Base-by-base conservation (phyloP, 2,888 invertebrate species). In the Drosophila pseudotakahashii region DNA sequence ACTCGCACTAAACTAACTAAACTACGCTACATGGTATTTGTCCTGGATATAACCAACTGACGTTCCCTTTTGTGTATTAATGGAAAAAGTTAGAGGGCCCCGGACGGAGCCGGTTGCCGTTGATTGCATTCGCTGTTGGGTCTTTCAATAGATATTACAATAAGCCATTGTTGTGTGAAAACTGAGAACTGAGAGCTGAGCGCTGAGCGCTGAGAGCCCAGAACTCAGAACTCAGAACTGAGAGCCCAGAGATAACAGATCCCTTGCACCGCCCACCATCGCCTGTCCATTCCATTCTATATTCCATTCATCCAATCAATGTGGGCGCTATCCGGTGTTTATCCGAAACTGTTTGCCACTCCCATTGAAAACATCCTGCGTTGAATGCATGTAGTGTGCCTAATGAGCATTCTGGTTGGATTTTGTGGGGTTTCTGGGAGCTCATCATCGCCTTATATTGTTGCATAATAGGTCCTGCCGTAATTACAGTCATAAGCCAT, bases 71-170 rank as follows among this genome's bases (percentile, higher is more conserved):
- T 81, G 75, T 73, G 67, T 55, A 47, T 37, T 79, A 84, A 81
- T 81, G 77, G 75, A 75, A 81, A 81, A 81, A 79, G 79, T 79
- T 79, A 11, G 47, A 48, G 53, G 26, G 32, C 39, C 23, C 55
- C 41, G 58, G 41, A 36, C 50, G 9, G 37, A 32, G 62, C 62
- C 41, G 53, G 62, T 60, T 63, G 78, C 70, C 50, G 66, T 58
- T 69, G 84, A 79, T 79, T 79, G 77, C 83, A 75, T 66, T 74
- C 52, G 50, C 70, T 63, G 60, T 57, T 83, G 59, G 52, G 19
- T 52, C 50, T 42, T 68, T 54, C 75, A 63, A 76, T 74, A 79
- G 77, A 71, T 76, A 72, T 63, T 59, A 70, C 69, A 75, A 77
- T 82, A 54, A 70, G 60, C 48, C 67, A 73, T 82, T 81, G 75